Conservation (phyloP, 92 coral and sea anemone genomes). For the Pocillopora meandrina region DNA sequence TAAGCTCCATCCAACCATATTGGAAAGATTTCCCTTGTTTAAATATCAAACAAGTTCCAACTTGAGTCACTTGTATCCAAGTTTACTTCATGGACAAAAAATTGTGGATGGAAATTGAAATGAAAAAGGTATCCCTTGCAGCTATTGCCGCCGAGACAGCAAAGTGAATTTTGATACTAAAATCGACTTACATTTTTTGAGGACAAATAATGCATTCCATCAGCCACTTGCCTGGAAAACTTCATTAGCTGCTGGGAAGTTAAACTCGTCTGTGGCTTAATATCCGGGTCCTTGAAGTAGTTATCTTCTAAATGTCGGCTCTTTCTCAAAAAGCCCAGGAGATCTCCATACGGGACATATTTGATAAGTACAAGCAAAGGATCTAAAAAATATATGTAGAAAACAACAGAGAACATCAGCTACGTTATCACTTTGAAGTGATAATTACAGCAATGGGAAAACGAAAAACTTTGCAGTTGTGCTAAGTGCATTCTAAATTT, state of each 20-base stretch:
- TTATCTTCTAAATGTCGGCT: constrained; percentile 74
- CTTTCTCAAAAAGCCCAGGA: constrained; percentile 69
- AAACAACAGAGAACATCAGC: too few relatives aligned
- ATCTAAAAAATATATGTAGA: constrained; percentile 16
- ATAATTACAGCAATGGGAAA: neutral
- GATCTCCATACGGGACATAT: constrained; percentile 74
- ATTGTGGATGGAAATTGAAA: too few relatives aligned
- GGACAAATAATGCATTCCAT: constrained; percentile 62
- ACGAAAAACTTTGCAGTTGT: neutral
- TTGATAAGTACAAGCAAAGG: constrained; percentile 63
- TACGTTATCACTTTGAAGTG: too few relatives aligned
- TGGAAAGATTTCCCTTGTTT: too few relatives aligned
- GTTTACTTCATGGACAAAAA: too few relatives aligned
- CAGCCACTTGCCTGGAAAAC: constrained; percentile 72
- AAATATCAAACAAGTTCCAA: too few relatives aligned
- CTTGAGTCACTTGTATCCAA: too few relatives aligned
- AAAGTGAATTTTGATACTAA: neutral
- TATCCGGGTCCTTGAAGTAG: constrained; percentile 70
- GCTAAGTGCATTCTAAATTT: too few relatives aligned
- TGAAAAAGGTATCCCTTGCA: too few relatives aligned
- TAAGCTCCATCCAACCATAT: too few relatives aligned
- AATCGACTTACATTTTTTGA: constrained; percentile 13
- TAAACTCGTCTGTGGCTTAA: constrained; percentile 49
- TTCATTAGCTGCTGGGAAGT: constrained; percentile 63
- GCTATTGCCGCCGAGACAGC: too few relatives aligned